These are phyloP conservation scores for Tetrao urogallus DNA, from an alignment of 2,113 vertebrate species.

Conservation along the genomic window DNA sequence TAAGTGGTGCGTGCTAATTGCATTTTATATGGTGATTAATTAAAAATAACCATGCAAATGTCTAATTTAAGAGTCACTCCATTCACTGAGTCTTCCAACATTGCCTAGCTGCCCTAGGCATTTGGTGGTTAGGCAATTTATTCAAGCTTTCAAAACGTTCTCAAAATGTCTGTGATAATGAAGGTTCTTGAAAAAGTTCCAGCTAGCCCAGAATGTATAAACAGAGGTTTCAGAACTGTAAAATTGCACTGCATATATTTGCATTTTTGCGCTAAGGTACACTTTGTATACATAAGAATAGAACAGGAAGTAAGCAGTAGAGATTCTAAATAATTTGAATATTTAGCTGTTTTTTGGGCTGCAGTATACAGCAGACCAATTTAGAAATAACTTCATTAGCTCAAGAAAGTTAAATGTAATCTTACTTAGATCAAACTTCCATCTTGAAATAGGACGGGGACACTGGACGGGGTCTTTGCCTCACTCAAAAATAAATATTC, in stretches of 20 bases:
- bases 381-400: constrained; percentile 13
- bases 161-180: constrained; percentile 71
- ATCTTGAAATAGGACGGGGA: not conserved
- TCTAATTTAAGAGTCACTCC: constrained; percentile 64
- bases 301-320: constrained; percentile 55
- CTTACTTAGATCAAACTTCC: not conserved
- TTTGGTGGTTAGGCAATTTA: constrained; percentile 69
- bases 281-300: constrained; percentile 64
- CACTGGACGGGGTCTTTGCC: not conserved
- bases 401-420: not conserved
- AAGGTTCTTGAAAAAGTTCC: constrained; percentile 76
- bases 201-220: constrained; percentile 71
- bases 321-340: constrained; percentile 54
- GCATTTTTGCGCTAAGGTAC: constrained; percentile 62
- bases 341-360: constrained; percentile 30
- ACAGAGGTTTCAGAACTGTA: constrained; percentile 63
- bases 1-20: constrained; percentile 70
- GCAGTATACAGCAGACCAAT: not conserved
- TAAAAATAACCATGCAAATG: constrained; percentile 70
- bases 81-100: constrained; percentile 56
- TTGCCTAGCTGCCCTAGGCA: constrained; percentile 43
- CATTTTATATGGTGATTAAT: constrained; percentile 72
- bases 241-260: constrained; percentile 76
- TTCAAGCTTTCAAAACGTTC: constrained; percentile 74
- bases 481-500: not conserved